A percentile compares a stretch with the other conserved stretches of the same genome.
phyloP scores from a whole-genome alignment of 2,113 vertebrate genomes.

The Shinisaurus crocodilurus region DNA sequence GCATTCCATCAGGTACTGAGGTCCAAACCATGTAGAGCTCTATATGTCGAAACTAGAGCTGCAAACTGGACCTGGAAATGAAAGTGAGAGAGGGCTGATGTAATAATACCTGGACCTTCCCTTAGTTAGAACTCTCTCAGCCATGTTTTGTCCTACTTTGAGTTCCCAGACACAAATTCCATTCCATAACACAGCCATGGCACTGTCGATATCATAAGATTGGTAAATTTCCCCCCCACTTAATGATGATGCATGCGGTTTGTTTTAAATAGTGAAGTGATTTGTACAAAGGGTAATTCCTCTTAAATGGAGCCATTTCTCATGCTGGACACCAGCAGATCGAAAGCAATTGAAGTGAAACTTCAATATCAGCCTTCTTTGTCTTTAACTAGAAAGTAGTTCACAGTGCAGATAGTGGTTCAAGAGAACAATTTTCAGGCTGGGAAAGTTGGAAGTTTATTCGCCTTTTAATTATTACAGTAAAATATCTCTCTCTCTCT shows the following conservation, averaged over 20 bases:
- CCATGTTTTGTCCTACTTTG: neutral
- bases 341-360: slow-evolving; percentile 83
- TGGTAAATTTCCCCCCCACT: slow-evolving; percentile 67
- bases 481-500: neutral
- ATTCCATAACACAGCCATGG: slow-evolving; percentile 26
- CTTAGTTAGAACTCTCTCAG: neutral
- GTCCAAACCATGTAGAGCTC: neutral
- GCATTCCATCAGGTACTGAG: neutral
- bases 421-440: neutral
- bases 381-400: slow-evolving; percentile 80
- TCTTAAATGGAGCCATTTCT: slow-evolving; percentile 85
- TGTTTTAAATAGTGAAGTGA: slow-evolving; percentile 86
- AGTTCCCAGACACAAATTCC: slow-evolving; percentile 5
- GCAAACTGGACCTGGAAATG: neutral
- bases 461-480: slow-evolving; percentile 30
- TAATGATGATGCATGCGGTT: slow-evolving; percentile 86
- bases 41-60: neutral
- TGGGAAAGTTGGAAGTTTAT: neutral
- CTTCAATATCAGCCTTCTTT: slow-evolving; percentile 79
- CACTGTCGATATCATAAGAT: slow-evolving; percentile 71
- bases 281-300: slow-evolving; percentile 84
- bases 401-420: slow-evolving; percentile 33
- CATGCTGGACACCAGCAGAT: slow-evolving; percentile 80
- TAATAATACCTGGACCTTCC: no score
- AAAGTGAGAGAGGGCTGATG: neutral